These are phyloP conservation scores for Medauroidea extradentata DNA, from an alignment of 1,140 invertebrate species.

Conservation along the genomic window DNA sequence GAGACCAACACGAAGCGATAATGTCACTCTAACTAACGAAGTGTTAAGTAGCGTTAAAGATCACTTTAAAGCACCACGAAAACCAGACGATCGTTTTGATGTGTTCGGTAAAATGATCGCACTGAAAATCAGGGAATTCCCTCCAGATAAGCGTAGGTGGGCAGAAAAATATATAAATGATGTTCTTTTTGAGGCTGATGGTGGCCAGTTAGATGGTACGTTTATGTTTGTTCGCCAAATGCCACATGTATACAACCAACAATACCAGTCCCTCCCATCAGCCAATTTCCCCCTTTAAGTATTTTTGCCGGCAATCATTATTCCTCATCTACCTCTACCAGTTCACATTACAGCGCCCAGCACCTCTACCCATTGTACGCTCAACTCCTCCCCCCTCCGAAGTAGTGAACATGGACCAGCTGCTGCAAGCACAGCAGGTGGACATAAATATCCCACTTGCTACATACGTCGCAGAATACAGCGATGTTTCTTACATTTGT, in stretches of 20 bases:
- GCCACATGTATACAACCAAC: no score
- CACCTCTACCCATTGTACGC: no score
- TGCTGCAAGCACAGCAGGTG: no score
- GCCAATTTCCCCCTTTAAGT: no score
- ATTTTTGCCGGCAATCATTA: neutral
- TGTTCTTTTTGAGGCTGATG: neutral
- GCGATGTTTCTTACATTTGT: no score
- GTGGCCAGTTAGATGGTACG: neutral
- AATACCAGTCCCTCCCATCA: neutral
- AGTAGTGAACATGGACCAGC: no score
- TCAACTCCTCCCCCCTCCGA: no score
- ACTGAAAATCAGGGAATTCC: neutral
- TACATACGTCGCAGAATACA: no score
- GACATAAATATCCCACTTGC: no score
- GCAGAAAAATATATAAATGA: constrained; percentile 3
- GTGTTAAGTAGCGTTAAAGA: neutral
- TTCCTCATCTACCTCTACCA: neutral
- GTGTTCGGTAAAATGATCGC: neutral
- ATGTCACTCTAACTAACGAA: neutral
- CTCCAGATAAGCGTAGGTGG: neutral
- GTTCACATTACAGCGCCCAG: neutral
- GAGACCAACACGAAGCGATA: no score
- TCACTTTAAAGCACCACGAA: neutral
- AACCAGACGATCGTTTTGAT: neutral
- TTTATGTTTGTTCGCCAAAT: neutral